Percentiles rank a stretch among this genome's conserved stretches.
Evolutionary conservation across 2,797 vertebrate genomes (phyloP).

Genomic region (Tolypeutes matacus): DNA sequence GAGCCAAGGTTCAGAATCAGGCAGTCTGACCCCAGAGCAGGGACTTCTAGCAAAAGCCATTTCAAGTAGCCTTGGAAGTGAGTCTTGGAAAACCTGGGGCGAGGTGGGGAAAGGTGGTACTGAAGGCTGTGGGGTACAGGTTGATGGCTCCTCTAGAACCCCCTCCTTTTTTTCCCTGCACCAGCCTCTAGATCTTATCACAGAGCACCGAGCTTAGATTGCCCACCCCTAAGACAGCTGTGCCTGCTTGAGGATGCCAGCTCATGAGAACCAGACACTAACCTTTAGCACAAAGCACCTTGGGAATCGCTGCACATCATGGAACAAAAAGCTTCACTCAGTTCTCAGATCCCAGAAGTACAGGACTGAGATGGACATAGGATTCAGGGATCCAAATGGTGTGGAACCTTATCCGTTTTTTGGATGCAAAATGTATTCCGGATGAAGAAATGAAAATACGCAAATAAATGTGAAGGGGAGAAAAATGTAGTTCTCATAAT

Average conservation of each 20-base stretch:
- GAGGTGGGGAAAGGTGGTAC: neutral
- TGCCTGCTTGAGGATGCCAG: neutral
- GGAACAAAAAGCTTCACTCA: neutral
- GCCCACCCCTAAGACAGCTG: neutral
- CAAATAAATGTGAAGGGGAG: neutral
- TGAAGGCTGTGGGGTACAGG: neutral
- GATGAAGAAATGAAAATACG: constrained; percentile 27
- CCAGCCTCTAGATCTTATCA: neutral
- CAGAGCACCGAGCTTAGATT: neutral
- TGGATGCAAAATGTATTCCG: neutral
- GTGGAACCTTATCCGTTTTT: neutral
- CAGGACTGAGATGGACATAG: neutral
- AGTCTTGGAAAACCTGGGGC: neutral
- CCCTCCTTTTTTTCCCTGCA: neutral
- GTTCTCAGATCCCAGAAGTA: neutral
- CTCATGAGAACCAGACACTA: neutral
- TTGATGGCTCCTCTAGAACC: neutral
- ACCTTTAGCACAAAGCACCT: neutral
- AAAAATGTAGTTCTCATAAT: neutral
- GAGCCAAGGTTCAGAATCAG: too few relatives aligned
- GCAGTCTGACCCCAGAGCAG: neutral
- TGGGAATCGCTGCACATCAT: neutral
- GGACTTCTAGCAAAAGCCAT: neutral
- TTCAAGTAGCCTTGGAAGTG: neutral
- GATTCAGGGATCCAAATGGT: neutral